Evolutionary conservation across 2,888 invertebrate genomes (phyloP), one percentile per base, ranked within the genome.

Genomic region (Scelioninae gen. 2): DNA sequence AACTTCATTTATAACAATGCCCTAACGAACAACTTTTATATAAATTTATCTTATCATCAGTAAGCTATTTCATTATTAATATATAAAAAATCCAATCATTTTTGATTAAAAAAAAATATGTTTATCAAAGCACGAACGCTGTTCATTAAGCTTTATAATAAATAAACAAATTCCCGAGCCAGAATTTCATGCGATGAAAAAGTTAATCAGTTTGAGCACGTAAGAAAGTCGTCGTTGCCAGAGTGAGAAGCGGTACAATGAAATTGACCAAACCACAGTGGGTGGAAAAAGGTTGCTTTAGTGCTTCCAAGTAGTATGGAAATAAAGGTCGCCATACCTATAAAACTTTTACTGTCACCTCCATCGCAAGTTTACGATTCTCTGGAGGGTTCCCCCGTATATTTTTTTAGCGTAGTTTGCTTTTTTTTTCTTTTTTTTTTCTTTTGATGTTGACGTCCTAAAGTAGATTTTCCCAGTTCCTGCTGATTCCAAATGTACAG

Each of bases 261-360:
- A 71, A 73, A 71, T 73, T 73, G 65, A 65, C 72, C 69, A 50
- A 65, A 73, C 71, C 61, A 55, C 64, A 55, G 63, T 35, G 48
- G 69, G 61, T 57, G 50, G 41, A 69, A 64, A 70, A 73, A 74
- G 55, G 65, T 70, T 73, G 73, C 70, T 70, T 77, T 78, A 74
- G 74, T 75, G 73, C 77, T 67, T 73, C 69, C 77, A 68, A 78
- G 76, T 78, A 80, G 78, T 80, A 84, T 84, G 83, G 81, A 83
- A 84, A 84, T 83, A 83, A 82, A 83, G 82, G 82, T 80, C 78
- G 74, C 63, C 67, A 65, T 65, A 48, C 61, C 67, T 67, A 73
- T 73, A 75, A 75, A 75, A 75, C 72, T 75, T 75, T 75, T 75
- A 75, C 65, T 75, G 75, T 75, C 75, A 73, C 73, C 73, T 73